Base-by-base conservation (phyloP, 2,797 vertebrate genomes). In the Pseudochaenichthys georgianus region DNA sequence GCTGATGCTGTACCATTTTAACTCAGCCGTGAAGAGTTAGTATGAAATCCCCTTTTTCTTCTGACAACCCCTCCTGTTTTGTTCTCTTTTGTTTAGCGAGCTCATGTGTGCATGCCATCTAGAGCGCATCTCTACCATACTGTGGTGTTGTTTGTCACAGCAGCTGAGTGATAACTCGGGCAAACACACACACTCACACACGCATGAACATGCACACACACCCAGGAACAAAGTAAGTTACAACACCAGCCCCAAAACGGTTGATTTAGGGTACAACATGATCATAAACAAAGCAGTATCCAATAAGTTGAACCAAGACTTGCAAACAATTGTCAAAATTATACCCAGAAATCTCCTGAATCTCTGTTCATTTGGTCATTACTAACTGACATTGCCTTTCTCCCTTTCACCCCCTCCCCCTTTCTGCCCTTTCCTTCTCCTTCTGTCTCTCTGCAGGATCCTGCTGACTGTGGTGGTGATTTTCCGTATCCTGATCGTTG, bases 381-480 rank as follows among this genome's bases (percentile, higher is more conserved):
- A 80, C 77, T 89, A 89, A 91, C 77, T 82, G 47, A 75, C 43
- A 23, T 43, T 69, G 23, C 80, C 69, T 88, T 51, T 82, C 57
- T 84, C 66, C 48, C 62, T 67, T 74, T 78, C 62, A 3, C 55
- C 62, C 54, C 73, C 5, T 77, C 72, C 73, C 73, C 78, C 58
- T 53, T 69, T 70, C 83, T 82, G 64, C 81, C 85, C 78, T 87
- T 57, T 81, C 73, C 78, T 75, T 67, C 64, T 83, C 77, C 57
- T 47, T 77, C 52, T 70, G 60, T 87, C 67, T 75, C 62, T 87
- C 74, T 88, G 86, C 90, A 97, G 97, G 94, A 98, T 98, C 91
- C 95, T 98, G 91, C 95, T 98, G 94, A 98, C 97, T 1, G 97
- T 98, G 87, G 97, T 98, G 82, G 97, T 98, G 64, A 98, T 98